Base-by-base conservation (phyloP, 2,797 vertebrate genomes). In the Champsocephalus esox region DNA sequence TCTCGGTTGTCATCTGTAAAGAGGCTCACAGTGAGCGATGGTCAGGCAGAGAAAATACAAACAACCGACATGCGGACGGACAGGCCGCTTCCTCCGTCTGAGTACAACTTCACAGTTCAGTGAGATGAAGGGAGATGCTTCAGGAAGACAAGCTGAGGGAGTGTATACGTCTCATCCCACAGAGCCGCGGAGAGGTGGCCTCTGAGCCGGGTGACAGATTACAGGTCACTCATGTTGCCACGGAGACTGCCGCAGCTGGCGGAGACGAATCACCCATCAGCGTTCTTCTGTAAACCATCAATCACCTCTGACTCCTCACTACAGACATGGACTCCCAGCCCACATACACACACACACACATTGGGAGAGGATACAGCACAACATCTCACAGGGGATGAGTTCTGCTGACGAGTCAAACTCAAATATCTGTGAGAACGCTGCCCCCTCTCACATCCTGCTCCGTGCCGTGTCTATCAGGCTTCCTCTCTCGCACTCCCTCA, bases 231-330 rank as follows among this genome's bases (percentile, higher is more conserved):
- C 76, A 84, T 87, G 92, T 89, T 91, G 90, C 92, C 82, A 89
- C 87, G 64, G 89, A 88, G 90, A 91, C 88, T 85, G 86, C 81
- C 14, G 63, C 68, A 48, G 70, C 90, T 89, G 88, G 91, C 81
- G 58, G 87, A 93, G 92, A 95, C 93, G 87, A 95, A 94, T 94
- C 81, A 88, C 91, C 92, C 92, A 93, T 94, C 93, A 93, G 86
- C 66, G 77, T 84, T 87, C 89, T 79, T 93, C 89, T 93, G 90
- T 93, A 94, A 93, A 92, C 92, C 89, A 95, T 96, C 94, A 93
- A 93, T 95, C 94, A 95, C 81, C 82, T 79, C 76, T 92, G 89
- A 91, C 88, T 92, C 72, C 83, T 81, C 83, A 69, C 68, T 56
- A 59, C 71, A 88, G 86, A 92, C 86, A 84, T 80, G 14, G 13